Base-by-base conservation (phyloP, 2,797 vertebrate genomes). In the Tangara arthus region DNA sequence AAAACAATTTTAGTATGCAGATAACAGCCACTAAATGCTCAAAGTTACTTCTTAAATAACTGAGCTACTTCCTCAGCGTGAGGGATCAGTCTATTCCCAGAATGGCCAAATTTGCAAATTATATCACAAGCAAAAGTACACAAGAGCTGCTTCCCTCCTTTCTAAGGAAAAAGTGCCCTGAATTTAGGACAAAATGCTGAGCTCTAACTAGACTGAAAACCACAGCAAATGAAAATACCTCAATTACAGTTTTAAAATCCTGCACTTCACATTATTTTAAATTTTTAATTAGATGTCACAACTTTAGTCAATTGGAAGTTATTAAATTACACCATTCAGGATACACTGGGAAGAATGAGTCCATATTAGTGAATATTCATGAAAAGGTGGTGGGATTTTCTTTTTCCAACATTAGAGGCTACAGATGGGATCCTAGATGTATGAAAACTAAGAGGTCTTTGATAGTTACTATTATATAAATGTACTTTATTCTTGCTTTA, bases 41-140 rank as follows among this genome's bases (percentile, higher is more conserved):
- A 88, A 93, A 95, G 86, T 70, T 82, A 42, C 59, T 91, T 76
- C 80, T 94, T 84, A 78, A 90, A 61, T 71, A 92, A 90, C 69
- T 56, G 60, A 94, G 65, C 39, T 93, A 50, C 53, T 96, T 90
- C 65, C 72, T 79, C 44, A 76, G 55, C n/a, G 5, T 34, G 26
- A 72, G 59, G 52, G 83, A 89, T 60, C 19, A 46, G 56, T 37
- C 34, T 84, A 79, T 88, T 93, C 73, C 92, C 82, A 35, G 24
- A 73, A 70, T 17, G 66, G 41, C 41, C 44, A 78, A 59, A 84
- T 84, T 37, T 81, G 52, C 75, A 73, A 82, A 53, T 76, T 73
- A 66, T 71, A 39, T 89, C 61, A 68, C 47, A 78, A 88, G 20
- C 42, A 15, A 79, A 86, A 96, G 37, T 59, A 78, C 1, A 1